phyloP scores from a whole-genome alignment of 2,113 vertebrate species.

The Apeltes quadracus region DNA sequence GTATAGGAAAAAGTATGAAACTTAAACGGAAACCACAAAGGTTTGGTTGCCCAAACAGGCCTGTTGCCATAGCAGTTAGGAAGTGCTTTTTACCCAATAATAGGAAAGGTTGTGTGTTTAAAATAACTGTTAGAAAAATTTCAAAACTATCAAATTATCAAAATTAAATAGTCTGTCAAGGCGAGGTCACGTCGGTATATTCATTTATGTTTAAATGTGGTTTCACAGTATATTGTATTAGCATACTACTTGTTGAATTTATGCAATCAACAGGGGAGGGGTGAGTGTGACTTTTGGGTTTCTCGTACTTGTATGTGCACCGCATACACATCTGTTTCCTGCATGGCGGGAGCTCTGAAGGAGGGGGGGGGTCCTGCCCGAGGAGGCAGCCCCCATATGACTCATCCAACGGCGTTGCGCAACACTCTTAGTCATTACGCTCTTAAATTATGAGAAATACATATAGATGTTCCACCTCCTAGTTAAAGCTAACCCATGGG shows the following conservation, averaged over 20 bases:
- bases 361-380: slow-evolving; percentile 55
- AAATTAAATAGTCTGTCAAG: not conserved
- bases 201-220: not conserved
- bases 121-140: too few relatives aligned
- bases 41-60: not conserved
- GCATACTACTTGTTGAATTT: not conserved
- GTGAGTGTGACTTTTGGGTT: not conserved
- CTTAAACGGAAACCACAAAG: slow-evolving; percentile 37
- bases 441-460: slow-evolving; percentile 60
- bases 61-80: slow-evolving; percentile 14
- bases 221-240: not conserved
- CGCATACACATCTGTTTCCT: slow-evolving; percentile 78
- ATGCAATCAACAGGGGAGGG: not conserved
- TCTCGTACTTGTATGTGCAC: slow-evolving; percentile 6
- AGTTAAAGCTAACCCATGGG: slow-evolving; percentile 25
- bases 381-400: slow-evolving; percentile 63
- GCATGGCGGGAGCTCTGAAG: slow-evolving; percentile 41
- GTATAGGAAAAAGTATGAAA: not conserved
- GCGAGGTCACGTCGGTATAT: too few relatives aligned
- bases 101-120: not conserved
- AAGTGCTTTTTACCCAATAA: slow-evolving; percentile 18
- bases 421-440: slow-evolving; percentile 52
- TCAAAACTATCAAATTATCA: too few relatives aligned
- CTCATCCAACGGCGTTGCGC: slow-evolving; percentile 70
- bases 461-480: slow-evolving; percentile 54